Percentiles rank a stretch among this genome's conserved stretches.
Evolutionary conservation across 2,113 vertebrate species (phyloP).

Genomic region (Semicossyphus pulcher): DNA sequence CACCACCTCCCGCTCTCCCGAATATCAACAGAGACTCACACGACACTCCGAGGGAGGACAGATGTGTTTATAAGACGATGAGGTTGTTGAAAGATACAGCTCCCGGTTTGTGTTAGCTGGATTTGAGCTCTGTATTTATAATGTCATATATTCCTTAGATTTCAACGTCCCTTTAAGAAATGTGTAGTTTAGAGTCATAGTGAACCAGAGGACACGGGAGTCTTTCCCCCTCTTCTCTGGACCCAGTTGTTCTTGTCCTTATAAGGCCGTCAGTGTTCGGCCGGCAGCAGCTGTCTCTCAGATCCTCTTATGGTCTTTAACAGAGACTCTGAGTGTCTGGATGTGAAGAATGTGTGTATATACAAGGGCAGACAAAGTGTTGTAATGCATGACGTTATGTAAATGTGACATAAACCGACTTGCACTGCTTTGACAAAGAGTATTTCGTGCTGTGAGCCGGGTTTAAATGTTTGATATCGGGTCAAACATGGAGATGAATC

Average conservation of each 20-base stretch:
- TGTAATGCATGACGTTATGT: background rate
- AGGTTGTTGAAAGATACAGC: background rate
- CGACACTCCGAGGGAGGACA: background rate
- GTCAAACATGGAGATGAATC: conserved; percentile 1
- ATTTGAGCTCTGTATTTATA: background rate
- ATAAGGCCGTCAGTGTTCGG: conserved; percentile 55
- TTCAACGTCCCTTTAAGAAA: background rate
- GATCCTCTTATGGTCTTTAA: conserved; percentile 68
- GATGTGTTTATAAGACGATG: background rate
- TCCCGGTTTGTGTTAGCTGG: background rate
- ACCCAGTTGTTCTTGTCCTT: conserved; percentile 51
- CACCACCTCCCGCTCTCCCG: background rate
- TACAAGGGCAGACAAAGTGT: background rate
- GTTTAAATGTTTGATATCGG: background rate
- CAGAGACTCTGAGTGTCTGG: background rate
- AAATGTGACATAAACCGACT: background rate
- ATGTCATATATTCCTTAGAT: background rate
- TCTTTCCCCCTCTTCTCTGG: conserved; percentile 16
- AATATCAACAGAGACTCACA: background rate
- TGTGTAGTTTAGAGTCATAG: background rate
- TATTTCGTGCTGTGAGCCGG: background rate
- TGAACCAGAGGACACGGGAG: background rate
- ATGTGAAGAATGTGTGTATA: conserved; percentile 14
- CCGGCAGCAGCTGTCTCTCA: conserved; percentile 33
- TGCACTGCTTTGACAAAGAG: too few relatives aligned